Evolutionary conservation across 2,888 invertebrate genomes (phyloP), one percentile per base, ranked within the genome.

Genomic region (Tetramorium bicarinatum): DNA sequence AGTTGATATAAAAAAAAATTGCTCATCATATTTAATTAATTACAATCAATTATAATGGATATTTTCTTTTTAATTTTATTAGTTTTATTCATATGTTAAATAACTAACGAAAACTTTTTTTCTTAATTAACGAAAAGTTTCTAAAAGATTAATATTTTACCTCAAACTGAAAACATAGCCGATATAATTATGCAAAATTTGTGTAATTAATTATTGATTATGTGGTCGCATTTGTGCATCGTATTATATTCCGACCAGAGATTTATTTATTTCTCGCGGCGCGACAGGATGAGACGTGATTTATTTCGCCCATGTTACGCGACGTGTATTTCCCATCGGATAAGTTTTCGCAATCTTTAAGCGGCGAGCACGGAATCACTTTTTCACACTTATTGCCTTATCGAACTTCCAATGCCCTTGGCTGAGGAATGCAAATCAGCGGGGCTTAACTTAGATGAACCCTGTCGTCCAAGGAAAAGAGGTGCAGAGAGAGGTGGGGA

Each of bases 361-460:
- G 80, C 69, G 71, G 62, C 62, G 52, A 21, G 15, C 76, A 61
- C 66, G 82, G 66, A 85, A 85, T 87, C 88, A 88, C 87, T 90
- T 90, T 90, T 90, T 90, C 89, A 90, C 89, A 89, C 85, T 89
- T 90, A 90, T 87, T 87, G 88, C 89, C 87, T 88, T 88, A 88
- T 90, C 90, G 90, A 90, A 90, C 88, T 90, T 90, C 47, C 84
- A 87, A 85, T 86, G 77, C 87, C 85, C 87, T 90, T 89, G 84
- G 85, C 85, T 87, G 83, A 66, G 85, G 89, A 89, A 90, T 91
- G 90, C 88, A 91, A 90, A 91, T 90, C 87, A 84, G 84, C 64
- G 59, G 71, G 56, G 86, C 87, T 90, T 87, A 90, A 90, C 89
- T 90, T 90, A 90, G 90, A 90, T 90, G 90, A 89, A 87, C 84